phyloP scores from a whole-genome alignment of 1,140 invertebrate genomes.

The Hormaphis cornu region DNA sequence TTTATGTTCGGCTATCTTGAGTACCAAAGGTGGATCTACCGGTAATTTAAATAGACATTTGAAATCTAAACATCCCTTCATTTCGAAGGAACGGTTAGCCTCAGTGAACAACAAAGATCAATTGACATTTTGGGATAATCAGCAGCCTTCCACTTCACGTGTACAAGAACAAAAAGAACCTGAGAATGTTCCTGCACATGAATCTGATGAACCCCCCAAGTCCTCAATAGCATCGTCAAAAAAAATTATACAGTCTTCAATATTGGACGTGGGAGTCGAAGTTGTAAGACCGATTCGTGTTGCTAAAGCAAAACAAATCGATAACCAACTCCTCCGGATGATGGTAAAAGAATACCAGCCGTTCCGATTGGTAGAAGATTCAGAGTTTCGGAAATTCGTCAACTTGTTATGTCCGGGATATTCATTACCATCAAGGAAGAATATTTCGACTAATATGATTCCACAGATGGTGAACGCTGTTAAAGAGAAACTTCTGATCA shows the following conservation, averaged over 20 bases:
- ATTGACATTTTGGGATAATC: neutral
- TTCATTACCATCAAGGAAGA: constrained; percentile 36
- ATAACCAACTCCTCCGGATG: constrained; percentile 36
- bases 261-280: no score
- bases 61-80: neutral
- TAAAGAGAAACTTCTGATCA: no score
- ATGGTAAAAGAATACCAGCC: constrained; percentile 37
- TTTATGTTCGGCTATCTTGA: neutral
- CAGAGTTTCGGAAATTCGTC: constrained; percentile 36
- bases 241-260: no score
- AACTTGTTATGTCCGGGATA: constrained; percentile 36
- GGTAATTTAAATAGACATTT: neutral
- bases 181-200: neutral
- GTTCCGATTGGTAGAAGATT: constrained; percentile 37
- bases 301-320: constrained; percentile 12
- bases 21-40: neutral
- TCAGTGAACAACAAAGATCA: neutral
- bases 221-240: neutral
- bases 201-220: no score
- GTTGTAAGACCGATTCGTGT: neutral
- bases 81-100: neutral
- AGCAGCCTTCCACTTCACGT: neutral
- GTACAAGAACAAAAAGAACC: neutral
- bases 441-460: no score
- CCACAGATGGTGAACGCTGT: no score